Evolutionary conservation across 2,797 vertebrate genomes (phyloP).

Genomic region (Atherinosoma microstoma): DNA sequence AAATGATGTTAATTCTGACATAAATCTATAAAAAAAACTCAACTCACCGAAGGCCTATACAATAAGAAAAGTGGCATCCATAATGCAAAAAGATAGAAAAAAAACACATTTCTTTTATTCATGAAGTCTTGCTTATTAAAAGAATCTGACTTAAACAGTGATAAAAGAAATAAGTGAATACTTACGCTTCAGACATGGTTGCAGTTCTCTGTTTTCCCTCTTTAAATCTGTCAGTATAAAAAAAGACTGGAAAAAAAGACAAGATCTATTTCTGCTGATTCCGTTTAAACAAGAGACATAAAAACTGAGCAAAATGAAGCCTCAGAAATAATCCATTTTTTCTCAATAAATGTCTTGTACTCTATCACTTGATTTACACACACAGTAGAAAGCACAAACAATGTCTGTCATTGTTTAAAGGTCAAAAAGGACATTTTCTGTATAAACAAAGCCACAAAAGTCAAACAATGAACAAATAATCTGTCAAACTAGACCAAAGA

Average conservation of each 20-base stretch:
- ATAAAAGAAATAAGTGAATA: not conserved
- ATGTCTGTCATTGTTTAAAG: conserved; percentile 52
- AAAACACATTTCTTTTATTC: conserved; percentile 17
- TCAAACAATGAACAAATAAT: not conserved
- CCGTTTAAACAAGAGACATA: not conserved
- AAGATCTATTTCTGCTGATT: not conserved
- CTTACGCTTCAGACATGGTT: conserved; percentile 80
- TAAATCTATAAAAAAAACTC: not conserved
- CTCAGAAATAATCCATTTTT: not conserved
- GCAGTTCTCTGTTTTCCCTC: conserved; percentile 31
- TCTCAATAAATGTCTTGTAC: not conserved
- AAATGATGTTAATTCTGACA: not conserved
- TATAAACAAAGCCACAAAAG: not conserved
- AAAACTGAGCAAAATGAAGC: not conserved
- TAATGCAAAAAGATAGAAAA: conserved; percentile 22
- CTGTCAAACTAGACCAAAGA: not conserved
- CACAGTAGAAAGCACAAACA: conserved; percentile 11
- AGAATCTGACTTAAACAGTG: not conserved
- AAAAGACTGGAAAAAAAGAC: not conserved
- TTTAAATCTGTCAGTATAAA: conserved; percentile 15
- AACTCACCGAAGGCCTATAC: conserved; percentile 60
- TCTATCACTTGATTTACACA: not conserved
- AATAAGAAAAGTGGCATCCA: conserved; percentile 12
- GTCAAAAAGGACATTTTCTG: conserved; percentile 36
- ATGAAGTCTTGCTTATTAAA: not conserved